Evolutionary conservation across 2,113 vertebrate genomes (phyloP), one percentile per base, ranked within the genome.

Genomic region (Sebastes schlegelii): DNA sequence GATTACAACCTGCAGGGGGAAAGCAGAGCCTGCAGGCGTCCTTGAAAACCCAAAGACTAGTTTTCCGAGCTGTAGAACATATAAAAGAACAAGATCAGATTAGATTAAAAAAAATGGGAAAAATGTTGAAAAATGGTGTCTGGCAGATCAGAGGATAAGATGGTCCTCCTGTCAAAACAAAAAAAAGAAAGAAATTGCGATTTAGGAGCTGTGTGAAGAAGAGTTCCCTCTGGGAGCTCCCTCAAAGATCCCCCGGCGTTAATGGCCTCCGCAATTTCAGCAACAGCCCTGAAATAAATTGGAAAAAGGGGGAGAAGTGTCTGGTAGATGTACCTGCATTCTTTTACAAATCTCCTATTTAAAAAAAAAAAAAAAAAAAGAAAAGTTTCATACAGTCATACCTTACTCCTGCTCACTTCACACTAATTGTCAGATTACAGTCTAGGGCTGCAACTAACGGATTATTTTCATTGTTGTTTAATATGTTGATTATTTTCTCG

Each of bases 201-300:
- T 89, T 75, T 78, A 62, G 80, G 63, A 64, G 84, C 75, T 57
- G 77, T 85, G 77, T 66, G 62, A 73, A 66, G 69, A 70, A 76
- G 65, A 21, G 2, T 67, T 79, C 75, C 84, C 77, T 43, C 48
- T 65, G 81, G 84, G 90, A 87, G 82, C 70, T 87, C 57, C 78
- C 76, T 90, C 63, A 74, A 73, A 89, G 89, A 88, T 76, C 78
- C 78, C 87, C 82, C 13, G 34, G 49, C 6, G 54, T 60, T 93
- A 89, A 93, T 84, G 77, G 86, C 77, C 86, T 84, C 83, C 12
- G 70, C 81, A 87, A 85, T 91, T 90, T 92, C 82, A 74, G 72
- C 79, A 84, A 69, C 64, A 79, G 69, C 87, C 84, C 82, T 91
- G 87, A 93, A 93, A 87, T 87, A 91, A 89, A 91, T 89, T 88